Base-by-base conservation (phyloP, 2,113 vertebrate species). In the Ammodytes dubius region DNA sequence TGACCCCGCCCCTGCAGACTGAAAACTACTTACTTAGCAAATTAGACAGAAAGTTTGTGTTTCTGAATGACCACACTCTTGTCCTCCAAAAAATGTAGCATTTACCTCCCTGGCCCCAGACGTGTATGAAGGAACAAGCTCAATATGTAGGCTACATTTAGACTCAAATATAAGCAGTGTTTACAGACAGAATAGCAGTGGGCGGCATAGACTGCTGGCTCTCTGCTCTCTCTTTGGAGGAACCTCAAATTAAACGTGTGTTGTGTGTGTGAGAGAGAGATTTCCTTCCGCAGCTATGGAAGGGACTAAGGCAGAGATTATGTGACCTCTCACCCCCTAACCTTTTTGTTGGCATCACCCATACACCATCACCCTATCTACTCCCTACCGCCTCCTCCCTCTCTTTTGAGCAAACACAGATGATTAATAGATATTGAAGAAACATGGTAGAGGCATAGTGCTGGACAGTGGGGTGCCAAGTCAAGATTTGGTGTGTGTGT, bases 241-340 rank as follows among this genome's bases (percentile, higher is more conserved):
- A 65, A 81, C 6, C 15, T 61, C 15, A 68, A 60, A 59, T 27
- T 79, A 79, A 79, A 82, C 58, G 64, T 49, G 54, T 54, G 52
- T 14, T 6, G 1, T 53, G 17, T 67, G 46, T 13, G 3, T 59
- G 69, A 5, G 46, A 42, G 7, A 10, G 19, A 57, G 47, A 46
- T 50, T 74, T 73, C 40, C 40, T 53, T 74, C 39, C 75, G 50
- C 74, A 81, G 46, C 74, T 82, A 75, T 56, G 78, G 27, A 70
- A 56, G 57, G 35, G 13, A 63, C 47, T 59, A 71, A 81, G 53
- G 75, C 59, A 61, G 53, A 83, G 17, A 66, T 53, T 5, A 76
- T 73, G 65, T 83, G 84, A 88, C 84, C 89, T 81, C 69, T 89
- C 76, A 77, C 86, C 79, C 60, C 71, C 13, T 84, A 82, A 85